Conservation (phyloP, 2,888 invertebrate genomes). For the Ferdinandea cuprea region DNA sequence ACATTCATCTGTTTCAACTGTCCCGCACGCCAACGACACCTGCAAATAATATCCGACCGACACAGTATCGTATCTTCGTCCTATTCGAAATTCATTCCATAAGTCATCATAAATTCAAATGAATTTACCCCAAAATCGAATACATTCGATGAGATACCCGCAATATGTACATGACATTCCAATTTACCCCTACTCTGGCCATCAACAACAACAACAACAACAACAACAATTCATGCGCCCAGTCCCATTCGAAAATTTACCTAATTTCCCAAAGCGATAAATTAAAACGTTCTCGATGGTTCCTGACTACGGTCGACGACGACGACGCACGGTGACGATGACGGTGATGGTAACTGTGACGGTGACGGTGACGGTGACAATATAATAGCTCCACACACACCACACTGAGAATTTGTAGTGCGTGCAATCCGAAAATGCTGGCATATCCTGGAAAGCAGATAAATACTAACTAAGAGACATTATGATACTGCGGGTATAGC, state of each 20-base stretch:
- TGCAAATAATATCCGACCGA: slow-evolving; percentile 23
- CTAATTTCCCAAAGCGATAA: slow-evolving; percentile 72
- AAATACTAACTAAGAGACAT: slow-evolving; percentile 2
- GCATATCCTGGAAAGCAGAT: neutral
- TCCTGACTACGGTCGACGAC: slow-evolving; percentile 11
- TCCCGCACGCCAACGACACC: slow-evolving; percentile 11
- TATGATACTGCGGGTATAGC: neutral
- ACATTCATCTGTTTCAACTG: too few species aligned
- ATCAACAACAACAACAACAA: neutral
- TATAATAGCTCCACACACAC: too few species aligned
- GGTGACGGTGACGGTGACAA: slow-evolving; percentile 12
- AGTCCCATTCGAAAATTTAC: slow-evolving; percentile 38
- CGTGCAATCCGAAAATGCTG: neutral
- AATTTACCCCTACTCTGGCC: neutral
- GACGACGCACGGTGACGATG: slow-evolving; percentile 5
- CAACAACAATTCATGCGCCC: neutral
- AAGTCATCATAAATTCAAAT: slow-evolving; percentile 63
- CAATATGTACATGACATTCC: neutral
- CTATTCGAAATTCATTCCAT: slow-evolving; percentile 54
- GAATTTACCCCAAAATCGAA: slow-evolving; percentile 41
- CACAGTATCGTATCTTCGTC: neutral
- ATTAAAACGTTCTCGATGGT: slow-evolving; percentile 48
- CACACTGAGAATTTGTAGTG: neutral
- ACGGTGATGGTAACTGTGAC: too few species aligned
- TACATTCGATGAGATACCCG: slow-evolving; percentile 2